Base-by-base conservation (phyloP, 2,797 vertebrate genomes). In the Sphenopsis melanotis region DNA sequence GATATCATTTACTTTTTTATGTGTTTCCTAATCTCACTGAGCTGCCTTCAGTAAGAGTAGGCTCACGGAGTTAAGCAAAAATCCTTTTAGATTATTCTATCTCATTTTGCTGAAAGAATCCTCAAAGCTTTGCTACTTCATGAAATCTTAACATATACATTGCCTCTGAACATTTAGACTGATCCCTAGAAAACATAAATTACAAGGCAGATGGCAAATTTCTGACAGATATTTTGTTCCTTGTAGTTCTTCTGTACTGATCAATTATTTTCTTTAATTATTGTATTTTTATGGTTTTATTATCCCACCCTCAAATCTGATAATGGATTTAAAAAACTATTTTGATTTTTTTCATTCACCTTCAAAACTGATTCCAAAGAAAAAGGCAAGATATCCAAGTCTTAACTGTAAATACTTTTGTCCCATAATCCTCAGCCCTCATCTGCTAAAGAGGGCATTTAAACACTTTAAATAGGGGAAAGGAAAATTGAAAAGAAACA, bases 31-130 rank as follows among this genome's bases (percentile, higher is more conserved):
- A 32, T n/a, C 29, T 75, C 18, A 41, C 1, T 68, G 19, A 69
- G 27, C 36, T 87, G n/a, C 26, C 8, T 30, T 60, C n/a, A 44
- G n/a, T 56, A 59, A 59, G 4, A 80, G 4, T 7, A 14, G 0
- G 0, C 16, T 61, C 17, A 42, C 0, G 0, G n/a, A 57, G 5
- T 46, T 53, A 41, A 75, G 36, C 0, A 32, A 50, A 63, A 88
- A 78, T 60, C 46, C 41, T 66, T 8, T 17, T 15, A 56, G 23
- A 17, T 77, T 89, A 60, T 66, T 83, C 5, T 39, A 41, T 13
- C 18, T 63, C 37, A 53, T 55, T 36, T 77, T 70, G 39, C 39
- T 72, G 47, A 49, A 57, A 72, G 15, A 52, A 89, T 88, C 55
- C 29, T 64, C 46, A 80, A 5, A 70, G 9, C 5, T 83, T n/a